These are phyloP conservation scores for Urocolius indicus DNA, from an alignment of 2,113 vertebrate species.

Conservation along the genomic window DNA sequence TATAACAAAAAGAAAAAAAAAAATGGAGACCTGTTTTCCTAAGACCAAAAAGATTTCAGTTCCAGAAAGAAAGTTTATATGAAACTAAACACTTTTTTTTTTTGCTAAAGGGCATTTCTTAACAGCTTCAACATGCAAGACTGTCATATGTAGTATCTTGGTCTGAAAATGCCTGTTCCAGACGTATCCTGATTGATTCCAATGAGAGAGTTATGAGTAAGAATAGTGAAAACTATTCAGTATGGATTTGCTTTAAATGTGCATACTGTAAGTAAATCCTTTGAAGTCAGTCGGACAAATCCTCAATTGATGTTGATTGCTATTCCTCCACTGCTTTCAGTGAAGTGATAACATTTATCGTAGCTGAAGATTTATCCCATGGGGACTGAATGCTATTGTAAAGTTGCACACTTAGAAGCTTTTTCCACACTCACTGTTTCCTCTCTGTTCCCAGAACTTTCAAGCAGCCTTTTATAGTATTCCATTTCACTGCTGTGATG, in stretches of 20 bases:
- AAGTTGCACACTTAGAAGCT: constrained; percentile 5
- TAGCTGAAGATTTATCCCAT: not conserved
- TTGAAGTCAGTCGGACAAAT: constrained; percentile 45
- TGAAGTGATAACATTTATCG: constrained; percentile 13
- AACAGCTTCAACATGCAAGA: not conserved
- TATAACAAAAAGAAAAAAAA: not conserved
- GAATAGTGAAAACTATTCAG: constrained; percentile 1
- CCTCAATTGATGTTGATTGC: not conserved
- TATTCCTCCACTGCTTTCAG: not conserved
- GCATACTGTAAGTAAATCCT: not conserved
- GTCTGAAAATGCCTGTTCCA: not conserved
- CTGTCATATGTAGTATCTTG: not conserved
- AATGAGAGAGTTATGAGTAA: constrained; percentile 11
- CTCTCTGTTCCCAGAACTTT: not conserved
- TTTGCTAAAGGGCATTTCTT: not conserved
- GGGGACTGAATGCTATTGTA: constrained; percentile 12
- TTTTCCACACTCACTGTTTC: constrained; percentile 17
- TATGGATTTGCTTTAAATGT: not conserved
- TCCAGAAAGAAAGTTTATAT: not conserved
- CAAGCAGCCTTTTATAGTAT: constrained; percentile 25
- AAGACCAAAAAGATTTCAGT: not conserved
- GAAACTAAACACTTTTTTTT: not conserved
- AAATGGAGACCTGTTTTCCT: not conserved
- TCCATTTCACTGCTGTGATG: constrained; percentile 28
- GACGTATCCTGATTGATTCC: not conserved